A percentile compares a stretch with the other conserved stretches of the same genome.
These are phyloP conservation scores for Zapus hudsonius DNA, from an alignment of 2,113 vertebrate genomes.

Conservation along the genomic window DNA sequence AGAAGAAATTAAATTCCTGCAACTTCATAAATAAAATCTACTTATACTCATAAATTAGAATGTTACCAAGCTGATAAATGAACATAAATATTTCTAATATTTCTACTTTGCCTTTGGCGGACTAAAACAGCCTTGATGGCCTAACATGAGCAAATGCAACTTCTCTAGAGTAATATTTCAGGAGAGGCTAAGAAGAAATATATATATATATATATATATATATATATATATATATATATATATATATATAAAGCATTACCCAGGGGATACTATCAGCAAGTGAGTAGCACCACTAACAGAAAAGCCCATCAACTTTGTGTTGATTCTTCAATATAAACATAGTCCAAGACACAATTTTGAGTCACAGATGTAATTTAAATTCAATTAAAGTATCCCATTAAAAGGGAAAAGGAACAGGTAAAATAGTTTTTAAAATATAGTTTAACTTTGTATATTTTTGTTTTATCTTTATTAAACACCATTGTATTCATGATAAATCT, in stretches of 20 bases:
- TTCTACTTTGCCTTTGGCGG: not conserved
- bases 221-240: too few species aligned
- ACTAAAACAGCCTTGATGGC: not conserved
- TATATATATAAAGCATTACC: too few species aligned
- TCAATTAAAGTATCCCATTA: not conserved
- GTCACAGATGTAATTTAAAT: conserved; percentile 1
- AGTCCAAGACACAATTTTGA: not conserved
- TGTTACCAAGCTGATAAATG: not conserved
- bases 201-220: too few species aligned
- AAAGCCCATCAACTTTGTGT: not conserved
- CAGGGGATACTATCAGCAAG: not conserved
- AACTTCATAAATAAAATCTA: not conserved
- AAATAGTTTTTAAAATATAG: not conserved
- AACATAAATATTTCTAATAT: conserved; percentile 29
- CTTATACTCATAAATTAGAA: not conserved
- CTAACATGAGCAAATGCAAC: not conserved
- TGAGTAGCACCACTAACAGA: not conserved
- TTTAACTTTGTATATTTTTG: not conserved
- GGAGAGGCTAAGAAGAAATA: not conserved
- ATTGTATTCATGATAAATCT: not conserved
- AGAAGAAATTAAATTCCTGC: conserved; percentile 1
- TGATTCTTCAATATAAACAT: not conserved
- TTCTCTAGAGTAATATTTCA: not conserved
- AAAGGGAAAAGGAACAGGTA: not conserved
- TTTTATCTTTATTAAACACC: not conserved